phyloP scores from a whole-genome alignment of 2,113 vertebrate species.

The Bos indicus region DNA sequence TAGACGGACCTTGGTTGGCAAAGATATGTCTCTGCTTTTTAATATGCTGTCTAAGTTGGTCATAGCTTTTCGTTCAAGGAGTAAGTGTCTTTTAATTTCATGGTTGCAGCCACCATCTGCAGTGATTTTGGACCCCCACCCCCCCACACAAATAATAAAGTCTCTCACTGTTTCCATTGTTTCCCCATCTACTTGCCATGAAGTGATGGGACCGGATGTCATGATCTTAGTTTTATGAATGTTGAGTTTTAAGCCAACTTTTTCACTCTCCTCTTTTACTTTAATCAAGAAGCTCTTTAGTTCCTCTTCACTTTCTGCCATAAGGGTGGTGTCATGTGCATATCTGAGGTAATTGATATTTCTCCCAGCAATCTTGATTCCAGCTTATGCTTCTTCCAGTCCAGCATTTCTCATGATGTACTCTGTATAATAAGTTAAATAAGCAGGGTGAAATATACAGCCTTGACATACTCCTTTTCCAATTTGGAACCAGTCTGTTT shows the following conservation, averaged over 20 bases:
- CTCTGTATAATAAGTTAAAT: background rate
- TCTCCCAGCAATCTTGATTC: background rate
- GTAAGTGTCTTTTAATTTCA: background rate
- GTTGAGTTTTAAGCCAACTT: background rate
- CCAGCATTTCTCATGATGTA: background rate
- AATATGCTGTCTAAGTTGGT: background rate
- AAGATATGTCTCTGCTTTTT: background rate
- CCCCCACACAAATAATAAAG: fast-evolving
- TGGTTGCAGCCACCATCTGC: background rate
- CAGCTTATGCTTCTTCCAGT: background rate
- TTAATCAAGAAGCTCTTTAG: background rate
- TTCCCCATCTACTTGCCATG: background rate
- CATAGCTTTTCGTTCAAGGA: background rate
- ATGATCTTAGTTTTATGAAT: background rate
- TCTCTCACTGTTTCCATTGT: background rate
- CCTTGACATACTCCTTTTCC: background rate
- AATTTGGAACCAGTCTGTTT: background rate
- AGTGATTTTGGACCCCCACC: background rate
- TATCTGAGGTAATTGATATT: background rate
- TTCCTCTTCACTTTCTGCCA: background rate
- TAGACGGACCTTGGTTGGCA: background rate
- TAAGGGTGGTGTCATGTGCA: background rate
- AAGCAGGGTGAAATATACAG: background rate
- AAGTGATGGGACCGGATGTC: background rate
- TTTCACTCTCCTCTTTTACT: background rate